Evolutionary conservation across 2,113 vertebrate species (phyloP), one percentile per base, ranked within the genome.

Genomic region (Psilopsiagon aurifrons): DNA sequence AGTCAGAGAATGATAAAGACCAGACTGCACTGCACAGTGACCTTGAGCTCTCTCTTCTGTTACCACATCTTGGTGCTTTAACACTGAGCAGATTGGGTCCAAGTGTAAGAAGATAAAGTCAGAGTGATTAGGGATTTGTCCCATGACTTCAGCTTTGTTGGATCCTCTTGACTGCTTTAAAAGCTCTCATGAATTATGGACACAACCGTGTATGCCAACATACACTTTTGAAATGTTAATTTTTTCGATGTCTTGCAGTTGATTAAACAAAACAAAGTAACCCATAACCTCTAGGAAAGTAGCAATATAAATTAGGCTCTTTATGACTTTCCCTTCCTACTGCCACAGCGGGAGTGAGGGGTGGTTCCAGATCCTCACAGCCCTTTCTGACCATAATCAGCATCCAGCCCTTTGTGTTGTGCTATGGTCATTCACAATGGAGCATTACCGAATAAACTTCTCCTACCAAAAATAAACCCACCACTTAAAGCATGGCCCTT

Each of bases 31-130:
- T 0, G 44, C 67, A 81, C 33, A 84, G 46, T 89, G 94, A 93
- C 94, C 89, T 96, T 94, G 77, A 59, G 13, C 41, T 86, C 39
- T 77, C 88, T 91, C 62, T 86, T 90, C 75, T 77, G 27, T 82
- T 92, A 33, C 35, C 49, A 35, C 0, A 0, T 95, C 81, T 94
- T 55, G 79, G 55, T 96, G 67, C 80, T 94, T 95, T 85, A 95
- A 78, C 76, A 79, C 29, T 78, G 94, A 94, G 39, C 87, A 95
- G 86, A 92, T 67, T 92, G 80, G 74, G 89, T 94, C 66, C 83
- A 77, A 87, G 77, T 75, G 54, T 97, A 96, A 93, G 88, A 97
- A 86, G 90, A 96, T 96, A 93, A 97, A 95, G 74, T 39, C 83
- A 80, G 80, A 92, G 76, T 66, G 73, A 90, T 96, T 96, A 94